A percentile compares a stretch with the other conserved stretches of the same genome.
phyloP scores from a whole-genome alignment of 2,888 invertebrate genomes.

The Drosophila ustulata region DNA sequence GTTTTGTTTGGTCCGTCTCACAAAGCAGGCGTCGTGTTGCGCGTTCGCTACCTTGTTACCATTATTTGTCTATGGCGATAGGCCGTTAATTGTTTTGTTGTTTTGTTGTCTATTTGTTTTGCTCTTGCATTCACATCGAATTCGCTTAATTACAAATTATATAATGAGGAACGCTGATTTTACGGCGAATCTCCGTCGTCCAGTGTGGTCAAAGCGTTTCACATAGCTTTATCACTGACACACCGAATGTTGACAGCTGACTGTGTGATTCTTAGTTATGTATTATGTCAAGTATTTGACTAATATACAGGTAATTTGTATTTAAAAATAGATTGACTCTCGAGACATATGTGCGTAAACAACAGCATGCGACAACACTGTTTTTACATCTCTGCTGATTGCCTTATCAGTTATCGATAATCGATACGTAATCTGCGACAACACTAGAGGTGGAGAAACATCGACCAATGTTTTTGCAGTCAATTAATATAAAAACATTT shows the following conservation, averaged over 20 bases:
- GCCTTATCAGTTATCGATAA: constrained; percentile 2
- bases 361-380: constrained; percentile 36
- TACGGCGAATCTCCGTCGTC: constrained; percentile 30
- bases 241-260: constrained; percentile 3
- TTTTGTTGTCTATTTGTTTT: constrained; percentile 57
- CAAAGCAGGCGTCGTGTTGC: constrained; percentile 40
- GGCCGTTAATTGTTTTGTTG: constrained; percentile 13
- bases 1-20: constrained; percentile 13
- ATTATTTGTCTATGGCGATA: constrained; percentile 58
- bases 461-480: background rate
- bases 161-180: constrained; percentile 51
- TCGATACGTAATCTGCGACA: constrained; percentile 15
- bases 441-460: background rate
- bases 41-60: constrained; percentile 68
- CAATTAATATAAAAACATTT: constrained; percentile 16
- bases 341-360: constrained; percentile 22
- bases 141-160: constrained; percentile 63
- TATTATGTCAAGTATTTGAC: constrained; percentile 16
- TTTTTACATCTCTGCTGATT: constrained; percentile 12
- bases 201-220: constrained; percentile 37
- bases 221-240: constrained; percentile 30
- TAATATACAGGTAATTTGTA: constrained; percentile 17
- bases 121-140: constrained; percentile 58
- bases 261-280: constrained; percentile 2
- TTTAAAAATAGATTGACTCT: constrained; percentile 33